Base-by-base conservation (phyloP, 2,113 vertebrate genomes). In the Monopterus albus region DNA sequence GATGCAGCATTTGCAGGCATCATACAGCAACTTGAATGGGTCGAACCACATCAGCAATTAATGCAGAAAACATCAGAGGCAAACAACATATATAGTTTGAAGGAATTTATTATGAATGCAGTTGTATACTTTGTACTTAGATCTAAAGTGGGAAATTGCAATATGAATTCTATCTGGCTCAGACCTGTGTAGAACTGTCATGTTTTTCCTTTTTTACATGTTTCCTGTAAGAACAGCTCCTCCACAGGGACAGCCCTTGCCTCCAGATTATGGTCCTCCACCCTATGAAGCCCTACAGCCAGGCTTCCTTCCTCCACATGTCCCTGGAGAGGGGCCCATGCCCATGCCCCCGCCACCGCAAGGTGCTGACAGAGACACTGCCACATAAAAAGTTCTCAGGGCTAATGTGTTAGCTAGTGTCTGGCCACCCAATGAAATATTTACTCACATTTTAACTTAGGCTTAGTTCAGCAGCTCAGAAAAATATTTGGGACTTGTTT, bases 201-300 rank as follows among this genome's bases (percentile, higher is more conserved):
- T 35, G 21, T 31, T 39, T 29, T n/a, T 18, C 13, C 52, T 28
- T 26, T 39, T 53, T 73, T 90, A 23, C 72, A 95, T 0, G 86
- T 86, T n/a, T 15, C 74, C 92, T 8, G 83, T 94, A 1, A 92
- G 91, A 0, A 90, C 92, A 59, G 93, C 82, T 55, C 96, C 96
- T 29, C 92, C 92, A 2, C 93, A 94, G 14, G 94, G 95, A 65
- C 92, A 93, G 55, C 93, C 94, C 0, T 17, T 96, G 23, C 95
- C 96, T 51, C 92, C 95, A 33, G 96, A 98, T 26, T 95, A 96
- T 0, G 96, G 96, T 0, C 97, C 97, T 6, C 97, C 97, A 9
- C 96, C 97, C 0, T 99, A 99, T 1, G 97, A 99, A 70, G 94
- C 92, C 0, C 89, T 93, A 0, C 89, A 96, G 52, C 94, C 95